Conservation (phyloP, 1,140 invertebrate genomes). For the Anadara kagoshimensis region DNA sequence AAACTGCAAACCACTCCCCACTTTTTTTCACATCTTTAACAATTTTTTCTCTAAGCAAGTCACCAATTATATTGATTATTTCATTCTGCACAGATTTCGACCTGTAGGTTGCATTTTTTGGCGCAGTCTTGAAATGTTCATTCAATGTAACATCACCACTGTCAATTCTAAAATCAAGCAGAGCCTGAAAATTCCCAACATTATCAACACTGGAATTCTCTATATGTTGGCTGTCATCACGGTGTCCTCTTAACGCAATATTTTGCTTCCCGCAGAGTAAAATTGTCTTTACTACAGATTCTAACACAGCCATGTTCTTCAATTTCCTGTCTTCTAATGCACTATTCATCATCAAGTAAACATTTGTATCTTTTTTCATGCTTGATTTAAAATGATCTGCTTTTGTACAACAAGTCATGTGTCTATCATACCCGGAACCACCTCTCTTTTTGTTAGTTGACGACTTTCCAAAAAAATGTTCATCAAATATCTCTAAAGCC, state of each 20-base stretch:
- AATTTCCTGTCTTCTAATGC: neutral
- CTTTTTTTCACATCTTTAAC: neutral
- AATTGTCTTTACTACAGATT: slow-evolving; percentile 7
- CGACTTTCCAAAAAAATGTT: neutral
- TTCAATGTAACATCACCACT: neutral
- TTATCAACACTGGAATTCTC: neutral
- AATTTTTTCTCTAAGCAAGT: neutral
- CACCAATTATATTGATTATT: slow-evolving; percentile 4
- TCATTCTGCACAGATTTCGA: slow-evolving; percentile 15
- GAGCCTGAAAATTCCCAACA: neutral
- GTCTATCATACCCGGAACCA: neutral
- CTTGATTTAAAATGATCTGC: neutral
- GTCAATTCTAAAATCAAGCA: no score
- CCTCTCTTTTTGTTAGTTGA: neutral
- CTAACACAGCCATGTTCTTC: slow-evolving; percentile 1
- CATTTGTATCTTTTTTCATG: neutral
- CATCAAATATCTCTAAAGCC: neutral
- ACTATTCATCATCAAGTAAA: neutral
- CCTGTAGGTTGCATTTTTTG: slow-evolving; percentile 15
- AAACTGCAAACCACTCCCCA: neutral
- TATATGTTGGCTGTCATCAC: neutral
- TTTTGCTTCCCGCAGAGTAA: slow-evolving; percentile 16
- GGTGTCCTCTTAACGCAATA: slow-evolving; percentile 3
- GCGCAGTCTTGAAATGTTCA: neutral
- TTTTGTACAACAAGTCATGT: neutral